Conservation (phyloP, 1,140 invertebrate genomes). For the Agraylea sexmaculata region DNA sequence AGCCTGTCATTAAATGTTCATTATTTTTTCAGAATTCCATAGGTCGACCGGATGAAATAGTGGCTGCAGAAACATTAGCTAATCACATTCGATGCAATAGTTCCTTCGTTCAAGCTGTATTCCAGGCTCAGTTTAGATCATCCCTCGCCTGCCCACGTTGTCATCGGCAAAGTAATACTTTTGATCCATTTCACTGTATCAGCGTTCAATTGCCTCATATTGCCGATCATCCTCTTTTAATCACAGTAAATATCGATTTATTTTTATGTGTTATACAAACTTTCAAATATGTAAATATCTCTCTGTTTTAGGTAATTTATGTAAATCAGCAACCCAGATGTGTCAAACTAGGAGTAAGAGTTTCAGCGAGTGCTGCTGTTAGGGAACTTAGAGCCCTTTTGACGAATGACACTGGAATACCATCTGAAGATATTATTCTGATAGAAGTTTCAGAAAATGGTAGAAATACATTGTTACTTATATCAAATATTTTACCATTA, state of each 20-base stretch:
- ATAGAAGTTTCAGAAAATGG: conserved; percentile 74
- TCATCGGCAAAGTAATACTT: conserved; percentile 85
- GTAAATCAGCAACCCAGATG: conserved; percentile 79
- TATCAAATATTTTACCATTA: not conserved
- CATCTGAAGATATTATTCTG: conserved; percentile 68
- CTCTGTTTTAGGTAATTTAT: conserved; percentile 60
- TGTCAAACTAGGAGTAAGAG: conserved; percentile 68
- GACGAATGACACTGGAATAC: conserved; percentile 69
- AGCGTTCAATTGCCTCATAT: conserved; percentile 86
- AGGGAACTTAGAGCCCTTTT: conserved; percentile 71
- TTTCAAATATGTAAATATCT: conserved; percentile 3
- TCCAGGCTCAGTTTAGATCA: conserved; percentile 86
- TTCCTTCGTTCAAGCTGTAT: conserved; percentile 91
- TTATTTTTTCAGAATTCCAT: conserved; percentile 60
- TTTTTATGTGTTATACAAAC: not conserved
- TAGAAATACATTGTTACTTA: conserved; percentile 25
- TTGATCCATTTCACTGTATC: conserved; percentile 94
- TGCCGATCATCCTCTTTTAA: conserved; percentile 29
- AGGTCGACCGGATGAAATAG: conserved; percentile 78
- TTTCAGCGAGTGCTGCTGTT: conserved; percentile 66
- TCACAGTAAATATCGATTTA: conserved; percentile 12
- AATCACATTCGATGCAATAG: conserved; percentile 86
- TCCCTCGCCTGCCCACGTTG: conserved; percentile 90
- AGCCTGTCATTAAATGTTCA: conserved; percentile 22
- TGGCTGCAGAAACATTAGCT: conserved; percentile 81